Evolutionary conservation across 1,140 invertebrate genomes (phyloP).

Genomic region (Drosophila melanica): DNA sequence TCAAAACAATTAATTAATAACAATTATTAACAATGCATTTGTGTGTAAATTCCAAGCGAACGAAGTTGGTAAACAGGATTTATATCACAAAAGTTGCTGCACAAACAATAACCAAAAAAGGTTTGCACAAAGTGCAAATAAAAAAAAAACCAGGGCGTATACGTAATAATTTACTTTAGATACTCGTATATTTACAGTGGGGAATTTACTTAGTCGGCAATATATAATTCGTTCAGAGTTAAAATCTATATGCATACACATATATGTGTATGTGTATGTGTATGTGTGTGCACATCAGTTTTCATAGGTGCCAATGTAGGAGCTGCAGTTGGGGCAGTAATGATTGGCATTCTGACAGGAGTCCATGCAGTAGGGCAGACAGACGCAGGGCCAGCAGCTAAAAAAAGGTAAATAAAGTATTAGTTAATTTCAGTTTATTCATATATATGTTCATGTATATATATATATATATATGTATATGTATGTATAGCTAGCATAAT

Average conservation of each 20-base stretch:
- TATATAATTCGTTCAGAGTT: conserved; percentile 14
- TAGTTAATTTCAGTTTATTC: background rate
- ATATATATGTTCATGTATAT: background rate
- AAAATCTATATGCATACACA: background rate
- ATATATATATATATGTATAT: background rate
- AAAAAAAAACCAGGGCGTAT: conserved; percentile 16
- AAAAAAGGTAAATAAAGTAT: background rate
- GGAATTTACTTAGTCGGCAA: conserved; percentile 2
- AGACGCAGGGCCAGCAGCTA: conserved; percentile 84
- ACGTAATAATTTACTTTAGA: conserved; percentile 31
- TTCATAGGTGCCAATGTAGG: conserved; percentile 86
- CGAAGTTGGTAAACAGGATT: too few relatives aligned
- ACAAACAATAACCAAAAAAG: background rate
- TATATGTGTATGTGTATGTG: background rate
- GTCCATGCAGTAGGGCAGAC: conserved; percentile 88
- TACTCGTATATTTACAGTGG: conserved; percentile 20
- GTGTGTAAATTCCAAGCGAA: too few relatives aligned
- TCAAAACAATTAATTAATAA: background rate
- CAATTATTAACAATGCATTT: background rate
- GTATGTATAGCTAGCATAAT: conserved; percentile 7
- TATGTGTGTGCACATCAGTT: conserved; percentile 33
- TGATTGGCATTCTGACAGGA: conserved; percentile 87
- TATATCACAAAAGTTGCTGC: background rate
- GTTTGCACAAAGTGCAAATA: background rate
- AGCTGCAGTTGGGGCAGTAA: conserved; percentile 88